These are phyloP conservation scores for Epizoanthus ramosus DNA, from an alignment of 92 coral and sea anemone genomes.

Conservation along the genomic window DNA sequence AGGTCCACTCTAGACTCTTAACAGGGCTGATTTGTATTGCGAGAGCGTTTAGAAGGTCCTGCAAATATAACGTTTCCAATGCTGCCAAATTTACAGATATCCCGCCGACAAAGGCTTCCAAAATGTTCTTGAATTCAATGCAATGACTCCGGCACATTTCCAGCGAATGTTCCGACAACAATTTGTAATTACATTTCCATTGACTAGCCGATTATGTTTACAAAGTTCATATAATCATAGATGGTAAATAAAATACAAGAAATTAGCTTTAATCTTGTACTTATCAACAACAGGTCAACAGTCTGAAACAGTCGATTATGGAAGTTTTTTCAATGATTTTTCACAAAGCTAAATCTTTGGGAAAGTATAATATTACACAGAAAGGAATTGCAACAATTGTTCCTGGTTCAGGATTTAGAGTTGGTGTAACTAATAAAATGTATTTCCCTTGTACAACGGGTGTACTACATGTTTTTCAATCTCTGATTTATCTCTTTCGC, in stretches of 20 bases:
- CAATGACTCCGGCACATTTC: slow-evolving; percentile 26
- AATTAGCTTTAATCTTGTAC: slow-evolving; percentile 10
- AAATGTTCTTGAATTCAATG: background rate
- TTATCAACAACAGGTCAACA: background rate
- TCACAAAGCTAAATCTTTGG: background rate
- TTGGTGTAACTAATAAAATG: background rate
- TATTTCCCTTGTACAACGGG: background rate
- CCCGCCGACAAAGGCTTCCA: slow-evolving; percentile 30
- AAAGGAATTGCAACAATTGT: background rate
- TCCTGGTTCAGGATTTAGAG: background rate
- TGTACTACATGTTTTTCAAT: background rate
- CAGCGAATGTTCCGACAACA: slow-evolving; percentile 2
- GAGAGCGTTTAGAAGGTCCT: background rate
- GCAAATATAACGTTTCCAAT: slow-evolving; percentile 22
- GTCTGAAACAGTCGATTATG: background rate
- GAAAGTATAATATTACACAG: background rate
- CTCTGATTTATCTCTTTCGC: slow-evolving; percentile 19
- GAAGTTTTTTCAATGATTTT: background rate
- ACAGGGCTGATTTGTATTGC: slow-evolving; percentile 10
- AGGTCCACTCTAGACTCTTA: background rate
- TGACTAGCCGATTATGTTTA: slow-evolving; percentile 23
- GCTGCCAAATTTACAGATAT: slow-evolving; percentile 12
- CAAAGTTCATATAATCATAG: slow-evolving; percentile 3
- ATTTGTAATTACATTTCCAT: slow-evolving; percentile 32
- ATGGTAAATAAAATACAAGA: slow-evolving; percentile 24